A percentile compares a stretch with the other conserved stretches of the same genome.
These are phyloP conservation scores for Drosophila rubida DNA, from an alignment of 2,888 invertebrate species.

Conservation along the genomic window DNA sequence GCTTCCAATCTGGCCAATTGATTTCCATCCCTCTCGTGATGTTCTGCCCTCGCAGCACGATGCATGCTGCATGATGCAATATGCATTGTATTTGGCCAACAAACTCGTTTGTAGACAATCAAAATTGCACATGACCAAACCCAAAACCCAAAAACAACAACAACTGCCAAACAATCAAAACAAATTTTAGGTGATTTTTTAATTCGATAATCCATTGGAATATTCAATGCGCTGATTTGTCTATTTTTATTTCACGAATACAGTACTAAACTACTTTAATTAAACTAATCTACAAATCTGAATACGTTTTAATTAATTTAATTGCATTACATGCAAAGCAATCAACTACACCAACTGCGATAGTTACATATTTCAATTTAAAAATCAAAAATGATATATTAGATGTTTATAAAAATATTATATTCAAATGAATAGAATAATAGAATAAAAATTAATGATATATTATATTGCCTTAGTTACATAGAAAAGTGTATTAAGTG, in stretches of 20 bases:
- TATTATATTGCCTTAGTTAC: no score
- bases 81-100: conserved; percentile 51
- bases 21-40: conserved; percentile 35
- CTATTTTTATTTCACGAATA: background rate
- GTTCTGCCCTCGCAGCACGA: conserved; percentile 56
- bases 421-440: background rate
- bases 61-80: conserved; percentile 66
- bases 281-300: no score
- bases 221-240: conserved; percentile 27
- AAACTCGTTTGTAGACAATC: conserved; percentile 39
- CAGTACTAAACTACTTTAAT: background rate
- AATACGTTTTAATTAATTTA: no score
- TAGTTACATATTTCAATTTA: no score
- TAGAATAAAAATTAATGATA: background rate
- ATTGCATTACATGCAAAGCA: no score
- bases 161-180: conserved; percentile 26
- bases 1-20: conserved; percentile 36
- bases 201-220: background rate
- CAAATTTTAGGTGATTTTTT: conserved; percentile 16
- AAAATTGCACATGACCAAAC: conserved; percentile 52
- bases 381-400: no score
- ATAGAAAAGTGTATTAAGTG: no score
- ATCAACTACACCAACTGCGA: no score
- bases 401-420: no score
- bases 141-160: conserved; percentile 36